These are phyloP conservation scores for Abramis brama DNA, from an alignment of 2,113 vertebrate genomes.

Conservation along the genomic window DNA sequence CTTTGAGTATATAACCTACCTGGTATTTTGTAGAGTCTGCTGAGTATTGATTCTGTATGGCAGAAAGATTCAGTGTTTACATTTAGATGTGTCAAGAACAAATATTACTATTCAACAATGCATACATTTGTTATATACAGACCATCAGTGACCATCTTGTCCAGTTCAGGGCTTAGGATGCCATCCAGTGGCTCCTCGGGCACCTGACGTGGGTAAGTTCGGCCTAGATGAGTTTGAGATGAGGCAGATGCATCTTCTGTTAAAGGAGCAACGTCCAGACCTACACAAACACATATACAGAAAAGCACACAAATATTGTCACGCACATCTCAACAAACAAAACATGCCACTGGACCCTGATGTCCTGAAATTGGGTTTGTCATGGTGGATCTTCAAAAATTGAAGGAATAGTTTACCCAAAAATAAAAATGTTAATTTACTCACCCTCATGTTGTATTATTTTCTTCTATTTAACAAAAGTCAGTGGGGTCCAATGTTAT, in stretches of 20 bases:
- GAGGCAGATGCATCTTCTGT: slow-evolving; percentile 79
- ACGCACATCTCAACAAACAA: neutral
- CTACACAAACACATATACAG: slow-evolving; percentile 64
- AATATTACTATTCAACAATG: neutral
- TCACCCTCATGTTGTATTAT: neutral
- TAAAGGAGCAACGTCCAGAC: slow-evolving; percentile 84
- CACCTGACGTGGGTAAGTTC: slow-evolving; percentile 79
- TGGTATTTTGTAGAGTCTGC: slow-evolving; percentile 98
- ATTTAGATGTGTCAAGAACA: neutral
- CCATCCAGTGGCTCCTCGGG: slow-evolving; percentile 91
- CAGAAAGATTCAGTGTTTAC: slow-evolving; percentile 33
- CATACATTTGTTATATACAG: slow-evolving; percentile 63
- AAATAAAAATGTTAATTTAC: neutral
- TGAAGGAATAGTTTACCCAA: neutral
- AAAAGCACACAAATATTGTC: slow-evolving; percentile 41
- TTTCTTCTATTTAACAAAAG: no score
- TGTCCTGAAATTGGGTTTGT: neutral
- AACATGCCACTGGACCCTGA: neutral
- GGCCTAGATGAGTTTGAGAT: slow-evolving; percentile 77
- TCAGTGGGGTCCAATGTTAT: neutral
- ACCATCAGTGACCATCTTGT: slow-evolving; percentile 99
- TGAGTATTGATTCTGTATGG: slow-evolving; percentile 90
- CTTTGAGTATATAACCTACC: slow-evolving; percentile 73
- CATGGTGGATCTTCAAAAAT: neutral
- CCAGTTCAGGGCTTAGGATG: slow-evolving; percentile 96